A percentile compares a stretch with the other conserved stretches of the same genome.
These are phyloP conservation scores for Diloba caeruleocephala DNA, from an alignment of 2,888 invertebrate species.

Conservation along the genomic window DNA sequence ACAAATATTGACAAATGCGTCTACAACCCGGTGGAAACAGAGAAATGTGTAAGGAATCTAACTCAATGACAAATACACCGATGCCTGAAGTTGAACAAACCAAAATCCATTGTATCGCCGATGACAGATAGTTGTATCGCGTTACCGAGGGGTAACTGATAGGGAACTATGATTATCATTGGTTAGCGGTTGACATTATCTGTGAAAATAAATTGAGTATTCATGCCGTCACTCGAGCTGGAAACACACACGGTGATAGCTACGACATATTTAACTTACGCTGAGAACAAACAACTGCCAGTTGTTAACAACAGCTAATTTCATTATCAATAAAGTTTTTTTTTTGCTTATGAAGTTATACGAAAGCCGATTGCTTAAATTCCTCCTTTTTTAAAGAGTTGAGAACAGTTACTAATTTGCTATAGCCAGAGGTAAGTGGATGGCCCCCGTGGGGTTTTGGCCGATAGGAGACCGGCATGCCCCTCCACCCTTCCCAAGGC, in stretches of 20 bases:
- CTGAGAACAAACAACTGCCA: not conserved
- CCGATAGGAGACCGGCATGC: too few species aligned
- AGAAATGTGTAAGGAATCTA: slow-evolving; percentile 39
- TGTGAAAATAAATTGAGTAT: slow-evolving; percentile 75
- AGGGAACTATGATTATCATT: slow-evolving; percentile 71
- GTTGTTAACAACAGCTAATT: not conserved
- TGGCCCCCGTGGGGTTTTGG: too few species aligned
- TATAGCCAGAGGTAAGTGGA: too few species aligned
- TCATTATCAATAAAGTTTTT: not conserved
- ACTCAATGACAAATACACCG: slow-evolving; percentile 43
- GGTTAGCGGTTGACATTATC: slow-evolving; percentile 76
- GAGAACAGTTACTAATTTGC: not conserved
- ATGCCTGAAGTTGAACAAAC: slow-evolving; percentile 38
- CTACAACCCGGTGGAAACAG: slow-evolving; percentile 23
- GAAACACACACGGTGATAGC: slow-evolving; percentile 51
- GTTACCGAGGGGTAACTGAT: slow-evolving; percentile 54
- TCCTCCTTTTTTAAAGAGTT: not conserved
- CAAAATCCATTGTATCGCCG: slow-evolving; percentile 45
- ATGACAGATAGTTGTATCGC: slow-evolving; percentile 50
- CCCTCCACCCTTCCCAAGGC: too few species aligned
- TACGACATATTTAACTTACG: slow-evolving; percentile 44
- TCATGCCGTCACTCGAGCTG: slow-evolving; percentile 62
- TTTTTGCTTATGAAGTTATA: not conserved
- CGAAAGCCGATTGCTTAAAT: not conserved
- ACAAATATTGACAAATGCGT: slow-evolving; percentile 39